Evolutionary conservation across 1,140 invertebrate genomes (phyloP), one percentile per base, ranked within the genome.

Genomic region (Lepidostoma basale): DNA sequence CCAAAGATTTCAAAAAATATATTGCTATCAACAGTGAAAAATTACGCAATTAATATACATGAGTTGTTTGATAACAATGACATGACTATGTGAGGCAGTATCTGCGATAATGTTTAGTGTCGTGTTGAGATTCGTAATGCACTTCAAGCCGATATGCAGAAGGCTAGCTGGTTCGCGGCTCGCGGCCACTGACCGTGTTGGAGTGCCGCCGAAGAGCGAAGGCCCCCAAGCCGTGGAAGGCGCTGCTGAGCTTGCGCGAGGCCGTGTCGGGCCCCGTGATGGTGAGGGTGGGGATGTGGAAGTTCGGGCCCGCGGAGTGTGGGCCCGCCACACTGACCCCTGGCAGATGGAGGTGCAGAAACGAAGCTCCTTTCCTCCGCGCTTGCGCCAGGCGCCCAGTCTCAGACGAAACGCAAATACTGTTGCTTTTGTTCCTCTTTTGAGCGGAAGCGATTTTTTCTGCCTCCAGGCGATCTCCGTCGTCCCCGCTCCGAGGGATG

Each of bases 171-270:
- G 4, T 10, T 5, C 22, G 10, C 14, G 22, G 16, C 45, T 14
- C 45, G n/a, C 62, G 16, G 18, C 56, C 62, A 76, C 80, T 79
- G 79, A 83, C 82, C 82, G 81, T 83, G 74, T 83, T 83, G 71
- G 82, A 84, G 75, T 84, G 82, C 33, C 82, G 78, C 23, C 82
- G 80, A 3, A 83, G 79, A 25, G 80, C 81, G 74, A 83, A 83
- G 39, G 79, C 79, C 62, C 79, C 81, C 74, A 83, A 79, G 10
- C 70, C 76, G 36, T 79, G 77, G 66, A 83, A 82, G 42, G 79
- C 80, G 75, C 80, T 79, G 76, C 80, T 83, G 74, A 79, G 75
- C 40, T 81, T 81, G 45, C 81, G 77, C 2, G 64, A 40, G 0
- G 78, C 77, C 58, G 81, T 79, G 22, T 70, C 68, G 5, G 82